Base-by-base conservation (phyloP, 92 coral and sea anemone genomes). In the Anthopleura xanthogrammica region DNA sequence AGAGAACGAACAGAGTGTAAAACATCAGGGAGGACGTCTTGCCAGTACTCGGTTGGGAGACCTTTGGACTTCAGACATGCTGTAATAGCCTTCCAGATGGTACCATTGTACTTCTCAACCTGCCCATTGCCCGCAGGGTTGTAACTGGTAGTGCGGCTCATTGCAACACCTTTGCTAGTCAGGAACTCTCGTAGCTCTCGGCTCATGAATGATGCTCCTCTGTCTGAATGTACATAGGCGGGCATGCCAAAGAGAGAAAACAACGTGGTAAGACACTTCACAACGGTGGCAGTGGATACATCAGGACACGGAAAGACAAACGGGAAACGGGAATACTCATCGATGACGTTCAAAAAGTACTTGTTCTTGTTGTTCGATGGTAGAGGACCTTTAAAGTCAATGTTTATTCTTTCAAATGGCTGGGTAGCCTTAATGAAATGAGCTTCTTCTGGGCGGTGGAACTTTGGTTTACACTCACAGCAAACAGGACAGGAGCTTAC, bases 191-290 rank as follows among this genome's bases (percentile, higher is more conserved):
- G 83, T 22, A 89, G 48, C 70, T 89, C 86, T 20, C 68, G 66
- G 60, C 84, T 81, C 86, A 81, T 85, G 70, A 89, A 89, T 3
- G 92, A 85, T 42, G 80, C 83, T n/a, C 84, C 88, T 9, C 87
- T 83, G 78, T 88, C 90, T 40, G 91, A 91, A 75, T 91, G 91
- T 13, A 91, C 83, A 62, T 82, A 91, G 11, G 90, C 81, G 1
- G 94, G 87, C 91, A 88, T 91, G 9, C 91, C 91, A 60, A 81
- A 78, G n/a, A 91, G 79, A 39, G 91, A 85, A 62, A 87, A 91
- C 7, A 91, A 71, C 54, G 82, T 81, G 17, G 87, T 73, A 2
- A 88, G 77, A 80, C 90, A 85, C 60, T 77, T 80, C 39, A 91
- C 86, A 3, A 88, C 94, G 7, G 94, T 88, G 16, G 86, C 23